Conservation (phyloP, 2,888 invertebrate genomes). For the Chrysolina oricalcia region DNA sequence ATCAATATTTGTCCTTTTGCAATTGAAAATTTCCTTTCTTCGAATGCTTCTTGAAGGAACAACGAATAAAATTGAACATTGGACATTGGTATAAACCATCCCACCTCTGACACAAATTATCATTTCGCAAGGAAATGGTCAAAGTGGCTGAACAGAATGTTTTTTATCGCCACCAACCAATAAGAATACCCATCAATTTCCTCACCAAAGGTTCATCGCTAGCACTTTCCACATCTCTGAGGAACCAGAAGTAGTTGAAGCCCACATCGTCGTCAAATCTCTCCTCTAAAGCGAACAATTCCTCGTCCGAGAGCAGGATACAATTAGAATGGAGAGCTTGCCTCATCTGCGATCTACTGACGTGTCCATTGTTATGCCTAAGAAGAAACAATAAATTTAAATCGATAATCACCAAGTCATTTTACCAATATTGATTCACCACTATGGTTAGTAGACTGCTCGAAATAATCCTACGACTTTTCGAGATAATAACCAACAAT, state of each 20-base stretch:
- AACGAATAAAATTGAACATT: too few relatives aligned
- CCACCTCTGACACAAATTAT: too few relatives aligned
- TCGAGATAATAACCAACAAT: too few relatives aligned
- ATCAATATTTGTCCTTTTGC: too few relatives aligned
- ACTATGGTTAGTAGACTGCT: too few relatives aligned
- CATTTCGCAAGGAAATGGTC: too few relatives aligned
- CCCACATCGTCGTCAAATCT: conserved; percentile 84
- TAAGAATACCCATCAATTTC: too few relatives aligned
- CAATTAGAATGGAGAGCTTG: conserved; percentile 81
- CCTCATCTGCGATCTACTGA: conserved; percentile 80
- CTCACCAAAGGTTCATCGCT: conserved; percentile 69
- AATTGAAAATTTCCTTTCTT: too few relatives aligned
- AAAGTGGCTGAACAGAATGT: too few relatives aligned
- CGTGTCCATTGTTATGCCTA: conserved; percentile 83
- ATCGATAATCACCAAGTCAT: neutral
- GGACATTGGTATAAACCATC: too few relatives aligned
- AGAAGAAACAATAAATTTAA: conserved; percentile 26
- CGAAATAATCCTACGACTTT: neutral
- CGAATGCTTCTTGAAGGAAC: too few relatives aligned
- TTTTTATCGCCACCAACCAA: too few relatives aligned
- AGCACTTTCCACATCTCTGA: conserved; percentile 78
- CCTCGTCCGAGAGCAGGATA: conserved; percentile 79
- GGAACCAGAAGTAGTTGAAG: conserved; percentile 82
- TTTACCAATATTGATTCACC: neutral
- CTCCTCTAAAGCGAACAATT: conserved; percentile 80